Conservation (phyloP, 2,797 vertebrate species). For the Lithobates sylvaticus region DNA sequence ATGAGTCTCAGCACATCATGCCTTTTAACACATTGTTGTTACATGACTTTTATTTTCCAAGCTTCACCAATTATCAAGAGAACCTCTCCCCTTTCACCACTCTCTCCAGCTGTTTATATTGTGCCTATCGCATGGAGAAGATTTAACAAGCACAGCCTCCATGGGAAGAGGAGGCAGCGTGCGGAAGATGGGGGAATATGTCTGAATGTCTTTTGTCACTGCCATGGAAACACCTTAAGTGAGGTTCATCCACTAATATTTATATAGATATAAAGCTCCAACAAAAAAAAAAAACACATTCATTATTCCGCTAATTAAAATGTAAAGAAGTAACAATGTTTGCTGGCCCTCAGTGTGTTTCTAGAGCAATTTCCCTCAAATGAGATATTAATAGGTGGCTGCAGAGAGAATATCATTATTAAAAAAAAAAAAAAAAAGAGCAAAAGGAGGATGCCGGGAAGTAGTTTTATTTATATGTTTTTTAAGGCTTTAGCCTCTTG, state of each 20-base stretch:
- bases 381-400: background rate
- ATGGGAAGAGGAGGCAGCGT: background rate
- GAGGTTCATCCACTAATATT: constrained; percentile 23
- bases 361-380: background rate
- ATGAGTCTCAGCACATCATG: background rate
- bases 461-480: background rate
- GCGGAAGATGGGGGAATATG: background rate
- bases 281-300: background rate
- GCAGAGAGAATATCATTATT: constrained; percentile 1
- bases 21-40: background rate
- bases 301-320: constrained; percentile 32
- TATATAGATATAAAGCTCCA: background rate
- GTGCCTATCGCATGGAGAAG: background rate
- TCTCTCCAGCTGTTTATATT: constrained; percentile 4
- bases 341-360: background rate
- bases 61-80: background rate
- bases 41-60: background rate
- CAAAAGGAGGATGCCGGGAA: background rate
- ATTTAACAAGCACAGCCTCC: background rate
- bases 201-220: background rate
- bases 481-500: background rate
- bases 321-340: background rate
- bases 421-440: background rate
- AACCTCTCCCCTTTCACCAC: background rate
- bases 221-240: constrained; percentile 39